These are phyloP conservation scores for Solenopsis fugax DNA, from an alignment of 1,140 invertebrate genomes.

Conservation along the genomic window DNA sequence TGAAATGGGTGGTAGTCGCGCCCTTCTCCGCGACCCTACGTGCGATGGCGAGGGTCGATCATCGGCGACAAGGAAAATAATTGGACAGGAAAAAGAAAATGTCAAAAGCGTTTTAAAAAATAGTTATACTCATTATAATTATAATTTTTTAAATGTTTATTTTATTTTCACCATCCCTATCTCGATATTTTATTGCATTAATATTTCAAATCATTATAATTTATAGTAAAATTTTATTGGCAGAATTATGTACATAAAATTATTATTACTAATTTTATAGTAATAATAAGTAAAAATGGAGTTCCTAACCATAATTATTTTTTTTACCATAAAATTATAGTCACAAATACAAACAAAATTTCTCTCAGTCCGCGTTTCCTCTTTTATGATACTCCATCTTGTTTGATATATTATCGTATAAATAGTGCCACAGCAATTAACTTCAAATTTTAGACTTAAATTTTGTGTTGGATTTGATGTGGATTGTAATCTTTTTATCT, in stretches of 20 bases:
- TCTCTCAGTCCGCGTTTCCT: background rate
- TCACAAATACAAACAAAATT: no score
- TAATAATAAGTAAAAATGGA: no score
- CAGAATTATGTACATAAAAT: no score
- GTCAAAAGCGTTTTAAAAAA: background rate
- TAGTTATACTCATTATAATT: no score
- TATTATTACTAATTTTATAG: no score
- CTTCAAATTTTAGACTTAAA: background rate
- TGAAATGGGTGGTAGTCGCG: conserved; percentile 1
- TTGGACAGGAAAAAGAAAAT: background rate
- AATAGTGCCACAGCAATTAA: background rate
- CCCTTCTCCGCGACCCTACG: background rate
- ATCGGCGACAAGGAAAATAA: conserved; percentile 14
- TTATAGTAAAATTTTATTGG: no score
- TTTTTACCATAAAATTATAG: no score
- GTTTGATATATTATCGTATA: background rate
- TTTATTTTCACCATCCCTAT: no score
- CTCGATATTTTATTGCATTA: no score
- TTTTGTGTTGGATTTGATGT: background rate
- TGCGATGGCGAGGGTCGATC: background rate
- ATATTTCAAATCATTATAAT: no score
- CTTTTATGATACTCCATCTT: background rate
- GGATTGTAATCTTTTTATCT: background rate
- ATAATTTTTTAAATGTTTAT: no score
- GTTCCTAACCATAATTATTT: no score